phyloP scores from a whole-genome alignment of 2,797 vertebrate species.

The Apogon talboti region DNA sequence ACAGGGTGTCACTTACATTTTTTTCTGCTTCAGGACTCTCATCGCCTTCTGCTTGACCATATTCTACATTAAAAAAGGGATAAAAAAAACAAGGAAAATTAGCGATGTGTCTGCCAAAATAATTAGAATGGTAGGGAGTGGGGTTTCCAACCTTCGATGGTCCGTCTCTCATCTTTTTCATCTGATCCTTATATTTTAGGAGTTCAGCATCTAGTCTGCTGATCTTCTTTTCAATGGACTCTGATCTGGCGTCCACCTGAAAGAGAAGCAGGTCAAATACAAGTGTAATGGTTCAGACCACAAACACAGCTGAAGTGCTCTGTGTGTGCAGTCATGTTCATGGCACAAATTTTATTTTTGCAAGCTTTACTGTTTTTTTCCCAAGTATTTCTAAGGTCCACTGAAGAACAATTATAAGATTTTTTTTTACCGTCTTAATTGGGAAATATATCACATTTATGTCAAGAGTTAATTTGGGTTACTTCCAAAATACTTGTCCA shows the following conservation, averaged over 20 bases:
- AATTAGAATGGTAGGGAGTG: not conserved
- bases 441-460: too few relatives aligned
- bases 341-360: too few relatives aligned
- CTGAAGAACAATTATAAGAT: too few relatives aligned
- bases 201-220: conserved; percentile 93
- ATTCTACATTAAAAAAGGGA: conserved; percentile 85
- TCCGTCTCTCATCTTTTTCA: conserved; percentile 99
- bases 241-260: conserved; percentile 93
- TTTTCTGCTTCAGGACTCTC: conserved; percentile 97
- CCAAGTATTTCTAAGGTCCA: too few relatives aligned
- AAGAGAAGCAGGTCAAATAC: conserved; percentile 9
- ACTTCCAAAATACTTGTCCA: too few relatives aligned
- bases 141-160: conserved; percentile 90
- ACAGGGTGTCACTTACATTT: conserved; percentile 89
- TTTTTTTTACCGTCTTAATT: too few relatives aligned
- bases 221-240: conserved; percentile 98
- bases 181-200: conserved; percentile 97
- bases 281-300: not conserved
- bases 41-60: conserved; percentile 98
- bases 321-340: not conserved
- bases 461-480: too few relatives aligned
- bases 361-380: too few relatives aligned
- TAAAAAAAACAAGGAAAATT: not conserved
- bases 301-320: not conserved
- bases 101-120: too few relatives aligned